Conservation (phyloP, 2,113 vertebrate genomes). For the Nyctereutes procyonoides region DNA sequence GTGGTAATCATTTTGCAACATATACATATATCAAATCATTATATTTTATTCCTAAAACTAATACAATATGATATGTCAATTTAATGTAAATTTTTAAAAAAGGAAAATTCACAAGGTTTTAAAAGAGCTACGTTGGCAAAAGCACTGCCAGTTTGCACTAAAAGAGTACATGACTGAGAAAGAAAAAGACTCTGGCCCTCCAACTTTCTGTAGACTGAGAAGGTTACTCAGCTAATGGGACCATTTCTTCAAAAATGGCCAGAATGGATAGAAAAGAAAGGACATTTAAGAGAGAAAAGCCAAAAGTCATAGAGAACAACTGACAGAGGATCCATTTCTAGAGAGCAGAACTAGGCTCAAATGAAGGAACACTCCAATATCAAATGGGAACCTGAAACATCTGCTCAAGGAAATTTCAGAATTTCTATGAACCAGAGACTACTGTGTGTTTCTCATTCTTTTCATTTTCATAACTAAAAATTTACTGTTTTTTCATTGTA, state of each 20-base stretch:
- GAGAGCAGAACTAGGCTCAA: not conserved
- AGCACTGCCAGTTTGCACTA: not conserved
- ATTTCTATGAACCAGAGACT: not conserved
- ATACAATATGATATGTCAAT: not conserved
- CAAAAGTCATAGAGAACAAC: not conserved
- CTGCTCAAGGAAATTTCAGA: not conserved
- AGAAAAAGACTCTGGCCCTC: not conserved
- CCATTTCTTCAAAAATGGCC: not conserved
- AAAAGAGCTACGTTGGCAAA: not conserved
- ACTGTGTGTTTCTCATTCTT: not conserved
- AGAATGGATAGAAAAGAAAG: not conserved
- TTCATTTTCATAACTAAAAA: not conserved
- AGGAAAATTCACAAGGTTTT: not conserved
- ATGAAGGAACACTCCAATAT: not conserved
- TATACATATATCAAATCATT: not conserved
- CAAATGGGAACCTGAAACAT: not conserved
- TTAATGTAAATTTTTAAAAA: not conserved
- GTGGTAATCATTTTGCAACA: not conserved
- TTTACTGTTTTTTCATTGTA: not conserved
- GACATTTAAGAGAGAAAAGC: not conserved
- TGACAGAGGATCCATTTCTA: not conserved
- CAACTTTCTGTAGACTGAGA: not conserved
- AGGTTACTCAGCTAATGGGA: not conserved
- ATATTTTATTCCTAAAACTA: not conserved
- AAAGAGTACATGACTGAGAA: not conserved